Evolutionary conservation across 2,797 vertebrate species (phyloP), one percentile per base, ranked within the genome.

Genomic region (Rhynchonycteris naso): DNA sequence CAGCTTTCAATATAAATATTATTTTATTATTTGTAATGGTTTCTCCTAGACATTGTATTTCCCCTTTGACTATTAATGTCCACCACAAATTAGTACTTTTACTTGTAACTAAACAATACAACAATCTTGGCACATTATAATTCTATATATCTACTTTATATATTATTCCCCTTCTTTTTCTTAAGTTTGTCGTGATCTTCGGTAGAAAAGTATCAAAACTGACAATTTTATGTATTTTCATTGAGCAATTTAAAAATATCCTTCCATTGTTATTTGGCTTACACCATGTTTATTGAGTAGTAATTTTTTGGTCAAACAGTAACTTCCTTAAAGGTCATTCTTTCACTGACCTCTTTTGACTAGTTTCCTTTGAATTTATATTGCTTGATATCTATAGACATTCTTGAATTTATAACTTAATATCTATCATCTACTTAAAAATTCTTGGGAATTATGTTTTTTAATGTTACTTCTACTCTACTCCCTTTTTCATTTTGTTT

Each of bases 171-270:
- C 4, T 21, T 18, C 11, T 69, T 80, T 86, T 30, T 54, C 56
- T 52, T 78, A 54, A 84, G 71, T 90, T 84, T 79, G n/a, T 47
- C 65, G 79, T 90, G 21, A 35, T 59, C 69, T 61, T 93, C 54
- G 22, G 28, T 69, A 61, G 71, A 90, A 66, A 84, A 71, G 33
- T 76, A 28, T 76, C 21, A 74, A 68, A 15, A 11, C 78, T 90
- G 9, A 28, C 33, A 30, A 22, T 28, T 21, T 80, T 28, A 30
- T 63, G 14, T 63, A 59, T 61, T 15, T 28, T 30, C 28, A 21
- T 71, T 78, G 18, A 54, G 0, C 13, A 90, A 15, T 65, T 84
- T 78, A 80, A 43, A 88, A 12, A 12, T 65, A 16, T 5, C 7
- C 4, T 80, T 30, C 12, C 2, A 4, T 84, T 71, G 21, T 78